Evolutionary conservation across 2,888 invertebrate genomes (phyloP).

Genomic region (Periphyllus acericola): DNA sequence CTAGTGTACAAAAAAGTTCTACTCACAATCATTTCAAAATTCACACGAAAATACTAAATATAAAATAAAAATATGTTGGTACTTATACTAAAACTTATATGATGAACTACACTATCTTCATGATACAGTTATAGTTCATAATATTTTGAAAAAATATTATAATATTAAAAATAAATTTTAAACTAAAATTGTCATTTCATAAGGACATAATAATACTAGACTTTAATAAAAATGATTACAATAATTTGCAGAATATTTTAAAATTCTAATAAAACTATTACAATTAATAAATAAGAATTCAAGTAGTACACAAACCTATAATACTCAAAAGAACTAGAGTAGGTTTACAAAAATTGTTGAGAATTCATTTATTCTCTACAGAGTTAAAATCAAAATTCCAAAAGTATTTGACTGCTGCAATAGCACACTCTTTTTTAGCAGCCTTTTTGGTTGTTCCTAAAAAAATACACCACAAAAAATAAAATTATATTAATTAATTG

Average conservation of each 20-base stretch:
- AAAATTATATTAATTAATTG: not conserved
- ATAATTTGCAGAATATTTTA: not conserved
- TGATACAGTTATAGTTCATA: too few relatives aligned
- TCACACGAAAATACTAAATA: not conserved
- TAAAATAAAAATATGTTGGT: not conserved
- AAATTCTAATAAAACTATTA: not conserved
- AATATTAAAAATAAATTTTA: not conserved
- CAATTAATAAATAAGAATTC: not conserved
- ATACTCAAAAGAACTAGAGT: not conserved
- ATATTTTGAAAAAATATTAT: not conserved
- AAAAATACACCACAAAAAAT: constrained; percentile 22
- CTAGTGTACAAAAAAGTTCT: too few relatives aligned
- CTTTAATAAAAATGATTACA: not conserved
- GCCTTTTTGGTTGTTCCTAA: constrained; percentile 46
- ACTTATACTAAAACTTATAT: not conserved
- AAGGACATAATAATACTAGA: not conserved
- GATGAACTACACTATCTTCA: not conserved
- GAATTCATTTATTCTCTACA: not conserved
- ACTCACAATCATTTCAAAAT: too few relatives aligned
- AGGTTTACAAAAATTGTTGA: not conserved
- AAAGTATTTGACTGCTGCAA: constrained; percentile 28
- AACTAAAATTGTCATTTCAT: not conserved
- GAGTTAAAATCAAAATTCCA: constrained; percentile 49
- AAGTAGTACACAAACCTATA: not conserved
- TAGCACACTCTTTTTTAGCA: constrained; percentile 53